Evolutionary conservation across 2,888 invertebrate genomes (phyloP), one percentile per base, ranked within the genome.

Genomic region (Ochropleura leucogaster): DNA sequence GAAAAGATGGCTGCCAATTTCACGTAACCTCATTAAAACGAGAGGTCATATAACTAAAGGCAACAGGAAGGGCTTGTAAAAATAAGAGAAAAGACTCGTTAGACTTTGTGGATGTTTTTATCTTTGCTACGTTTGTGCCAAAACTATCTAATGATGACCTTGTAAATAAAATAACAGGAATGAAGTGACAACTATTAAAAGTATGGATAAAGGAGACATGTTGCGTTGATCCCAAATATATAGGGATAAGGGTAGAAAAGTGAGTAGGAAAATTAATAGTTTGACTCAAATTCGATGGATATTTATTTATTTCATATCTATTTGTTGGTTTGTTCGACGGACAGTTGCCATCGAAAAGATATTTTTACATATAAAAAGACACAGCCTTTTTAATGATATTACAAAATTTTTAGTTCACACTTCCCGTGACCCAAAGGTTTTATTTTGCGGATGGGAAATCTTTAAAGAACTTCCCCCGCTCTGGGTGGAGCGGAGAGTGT

Each of bases 221-320:
- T n/a, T 12, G 18, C n/a, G 60, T 3, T 0, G 42, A 59, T 42
- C 18, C 6, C 12, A 42, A n/a, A 62, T 62, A 12, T n/a, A 44
- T 60, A n/a, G 3, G n/a, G 3, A 12, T 60, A 60, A 42, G 7
- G 18, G 10, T 18, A 10, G 42, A 10, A 7, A 7, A n/a, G 0
- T 49, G 14, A 49, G 14, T 14, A 42, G 9, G 40, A 68, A 47
- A 57, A 71, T 55, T n/a, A n/a, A 30, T 7, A 53, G 20, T 73
- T 85, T 87, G 86, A 78, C 78, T 76, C 53, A 9, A 1, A 44
- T 20, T 51, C 16, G 57, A 59, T 74, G n/a, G 49, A 76, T 79
- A 75, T 81, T 80, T 72, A 87, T 79, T 73, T 14, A 10, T 57
- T n/a, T 66, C 66, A 75, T 71, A 63, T 30, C 16, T 72, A n/a